Percentiles rank a stretch among this genome's conserved stretches.
phyloP scores from a whole-genome alignment of 2,888 invertebrate species.

The Tribolium freemani region DNA sequence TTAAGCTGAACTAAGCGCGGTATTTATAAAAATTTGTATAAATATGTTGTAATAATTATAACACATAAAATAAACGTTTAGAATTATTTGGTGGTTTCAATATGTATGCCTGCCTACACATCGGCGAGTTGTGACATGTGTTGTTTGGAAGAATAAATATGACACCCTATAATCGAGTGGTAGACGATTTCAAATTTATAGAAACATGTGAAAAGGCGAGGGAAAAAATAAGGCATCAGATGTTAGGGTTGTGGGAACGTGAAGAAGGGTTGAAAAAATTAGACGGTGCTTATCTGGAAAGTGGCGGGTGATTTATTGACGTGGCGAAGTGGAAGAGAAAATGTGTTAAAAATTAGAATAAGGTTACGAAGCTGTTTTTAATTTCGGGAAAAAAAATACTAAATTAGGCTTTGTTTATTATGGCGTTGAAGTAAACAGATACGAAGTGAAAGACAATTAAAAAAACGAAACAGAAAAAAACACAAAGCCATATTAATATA shows the following conservation, averaged over 20 bases:
- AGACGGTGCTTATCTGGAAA: slow-evolving; percentile 2
- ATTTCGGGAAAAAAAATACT: neutral
- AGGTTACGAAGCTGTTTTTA: neutral
- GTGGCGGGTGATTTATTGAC: slow-evolving; percentile 1
- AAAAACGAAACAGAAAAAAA: too few relatives aligned
- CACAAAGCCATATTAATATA: too few relatives aligned
- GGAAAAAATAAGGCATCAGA: slow-evolving; percentile 7
- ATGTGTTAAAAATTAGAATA: neutral
- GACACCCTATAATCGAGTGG: neutral
- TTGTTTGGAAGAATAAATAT: neutral
- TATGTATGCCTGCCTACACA: neutral
- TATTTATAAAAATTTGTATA: slow-evolving; percentile 50
- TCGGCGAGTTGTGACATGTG: too few relatives aligned
- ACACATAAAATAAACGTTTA: neutral
- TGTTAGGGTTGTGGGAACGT: slow-evolving; percentile 17
- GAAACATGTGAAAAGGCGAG: slow-evolving; percentile 13
- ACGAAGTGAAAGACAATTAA: too few relatives aligned
- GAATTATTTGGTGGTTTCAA: neutral
- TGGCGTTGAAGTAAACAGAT: too few relatives aligned
- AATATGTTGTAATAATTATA: neutral
- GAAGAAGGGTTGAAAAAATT: slow-evolving; percentile 16
- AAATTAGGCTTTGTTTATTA: too few relatives aligned
- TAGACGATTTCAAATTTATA: slow-evolving; percentile 30
- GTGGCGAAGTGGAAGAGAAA: neutral
- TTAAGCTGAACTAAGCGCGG: slow-evolving; percentile 31